A percentile compares a stretch with the other conserved stretches of the same genome.
phyloP scores from a whole-genome alignment of 2,888 invertebrate species.

The Lycaena phlaeas region DNA sequence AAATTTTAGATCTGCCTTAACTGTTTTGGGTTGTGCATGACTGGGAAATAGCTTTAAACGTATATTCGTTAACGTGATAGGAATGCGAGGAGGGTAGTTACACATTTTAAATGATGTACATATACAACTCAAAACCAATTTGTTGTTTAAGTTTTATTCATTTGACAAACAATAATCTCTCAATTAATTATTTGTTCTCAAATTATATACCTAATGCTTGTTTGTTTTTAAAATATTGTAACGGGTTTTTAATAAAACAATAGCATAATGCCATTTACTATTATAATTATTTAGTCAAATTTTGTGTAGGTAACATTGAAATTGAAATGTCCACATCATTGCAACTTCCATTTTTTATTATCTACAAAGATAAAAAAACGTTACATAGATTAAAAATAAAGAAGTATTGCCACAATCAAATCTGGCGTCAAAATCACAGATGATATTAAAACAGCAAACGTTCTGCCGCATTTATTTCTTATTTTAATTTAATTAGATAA shows the following conservation, averaged over 20 bases:
- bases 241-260: constrained; percentile 2
- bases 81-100: not conserved
- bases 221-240: constrained; percentile 9
- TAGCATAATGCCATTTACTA: not conserved
- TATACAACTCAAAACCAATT: constrained; percentile 5
- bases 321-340: too few relatives aligned
- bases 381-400: constrained; percentile 7
- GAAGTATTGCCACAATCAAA: constrained; percentile 20
- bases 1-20: constrained; percentile 4
- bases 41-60: not conserved
- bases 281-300: not conserved
- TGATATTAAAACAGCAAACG: constrained; percentile 26
- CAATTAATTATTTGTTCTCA: not conserved
- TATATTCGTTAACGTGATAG: not conserved
- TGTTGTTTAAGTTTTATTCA: not conserved
- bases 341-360: too few relatives aligned
- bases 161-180: not conserved
- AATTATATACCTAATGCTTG: constrained; percentile 2
- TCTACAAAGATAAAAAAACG: too few relatives aligned
- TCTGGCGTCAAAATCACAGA: constrained; percentile 39
- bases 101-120: not conserved
- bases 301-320: too few relatives aligned
- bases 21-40: constrained; percentile 3
- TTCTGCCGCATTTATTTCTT: constrained; percentile 39
- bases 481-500: constrained; percentile 24